These are phyloP conservation scores for Atherinosoma microstoma DNA, from an alignment of 2,797 vertebrate genomes.

Conservation along the genomic window DNA sequence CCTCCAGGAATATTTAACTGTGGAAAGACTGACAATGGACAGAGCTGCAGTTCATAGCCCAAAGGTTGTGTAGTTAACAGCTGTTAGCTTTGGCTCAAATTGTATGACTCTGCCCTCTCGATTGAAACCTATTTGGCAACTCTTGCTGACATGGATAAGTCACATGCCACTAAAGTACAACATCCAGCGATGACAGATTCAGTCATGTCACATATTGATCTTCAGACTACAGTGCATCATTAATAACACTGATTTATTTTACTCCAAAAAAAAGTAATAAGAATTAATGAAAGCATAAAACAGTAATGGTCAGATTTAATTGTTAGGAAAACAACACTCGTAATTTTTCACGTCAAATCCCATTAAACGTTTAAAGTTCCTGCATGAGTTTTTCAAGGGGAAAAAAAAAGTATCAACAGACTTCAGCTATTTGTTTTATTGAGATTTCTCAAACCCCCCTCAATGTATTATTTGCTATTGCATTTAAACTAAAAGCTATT, in stretches of 20 bases:
- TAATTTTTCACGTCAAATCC: neutral
- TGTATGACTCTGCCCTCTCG: slow-evolving; percentile 76
- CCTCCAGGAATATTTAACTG: slow-evolving; percentile 98
- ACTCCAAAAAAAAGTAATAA: slow-evolving; percentile 18
- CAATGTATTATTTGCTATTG: slow-evolving; percentile 72
- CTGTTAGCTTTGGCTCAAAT: slow-evolving; percentile 84
- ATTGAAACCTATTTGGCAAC: slow-evolving; percentile 83
- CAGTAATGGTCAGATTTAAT: neutral
- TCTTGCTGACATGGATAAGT: slow-evolving; percentile 78
- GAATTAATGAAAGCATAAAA: slow-evolving; percentile 13
- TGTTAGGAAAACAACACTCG: neutral
- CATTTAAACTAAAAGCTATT: slow-evolving; percentile 82
- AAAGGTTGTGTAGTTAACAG: slow-evolving; percentile 87
- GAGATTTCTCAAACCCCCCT: slow-evolving; percentile 44
- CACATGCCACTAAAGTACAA: slow-evolving; percentile 70
- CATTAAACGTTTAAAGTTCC: slow-evolving; percentile 15
- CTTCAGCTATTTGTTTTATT: slow-evolving; percentile 26
- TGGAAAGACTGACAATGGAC: slow-evolving; percentile 90
- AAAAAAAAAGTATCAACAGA: slow-evolving; percentile 22
- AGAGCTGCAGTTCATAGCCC: slow-evolving; percentile 82
- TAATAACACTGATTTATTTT: slow-evolving; percentile 55
- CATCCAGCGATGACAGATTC: slow-evolving; percentile 71
- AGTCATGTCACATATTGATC: slow-evolving; percentile 73
- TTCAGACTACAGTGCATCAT: slow-evolving; percentile 15
- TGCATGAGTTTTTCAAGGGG: slow-evolving; percentile 1